phyloP scores from a whole-genome alignment of 2,797 vertebrate genomes.

The Mus minutoides region DNA sequence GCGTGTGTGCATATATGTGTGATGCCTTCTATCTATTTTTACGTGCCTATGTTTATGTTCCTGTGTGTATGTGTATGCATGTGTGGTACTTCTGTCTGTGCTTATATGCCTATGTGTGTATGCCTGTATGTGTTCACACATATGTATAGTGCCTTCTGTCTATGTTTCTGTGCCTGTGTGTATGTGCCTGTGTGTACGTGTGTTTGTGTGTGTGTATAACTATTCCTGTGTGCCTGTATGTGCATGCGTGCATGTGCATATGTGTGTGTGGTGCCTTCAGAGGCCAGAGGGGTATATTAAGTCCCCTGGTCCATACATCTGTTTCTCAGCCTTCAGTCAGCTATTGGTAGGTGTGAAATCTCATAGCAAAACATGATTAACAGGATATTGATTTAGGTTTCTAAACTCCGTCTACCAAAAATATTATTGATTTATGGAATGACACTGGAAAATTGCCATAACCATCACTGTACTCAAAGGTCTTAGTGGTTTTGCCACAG shows the following conservation, averaged over 20 bases:
- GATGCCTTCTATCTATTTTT: background rate
- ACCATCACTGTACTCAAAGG: background rate
- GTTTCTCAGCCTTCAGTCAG: background rate
- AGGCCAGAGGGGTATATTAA: background rate
- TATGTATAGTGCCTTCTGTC: background rate
- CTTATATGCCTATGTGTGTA: background rate
- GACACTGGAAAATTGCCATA: background rate
- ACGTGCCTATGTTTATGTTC: background rate
- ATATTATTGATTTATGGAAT: background rate
- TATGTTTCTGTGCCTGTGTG: background rate
- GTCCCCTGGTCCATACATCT: background rate
- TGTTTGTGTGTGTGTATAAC: background rate
- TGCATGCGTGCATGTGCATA: fast-evolving
- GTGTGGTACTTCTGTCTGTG: background rate
- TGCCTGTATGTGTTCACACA: background rate
- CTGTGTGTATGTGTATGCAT: background rate
- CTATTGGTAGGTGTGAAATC: background rate
- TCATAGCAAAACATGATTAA: background rate
- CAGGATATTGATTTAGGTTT: slow-evolving; percentile 5
- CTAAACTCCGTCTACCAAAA: background rate
- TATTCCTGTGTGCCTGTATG: too few relatives aligned
- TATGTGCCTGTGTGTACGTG: background rate
- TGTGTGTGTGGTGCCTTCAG: background rate
- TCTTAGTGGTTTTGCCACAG: background rate
- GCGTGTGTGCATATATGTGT: background rate